Evolutionary conservation across 2,797 vertebrate genomes (phyloP).

Genomic region (Phyllotis vaccarum): DNA sequence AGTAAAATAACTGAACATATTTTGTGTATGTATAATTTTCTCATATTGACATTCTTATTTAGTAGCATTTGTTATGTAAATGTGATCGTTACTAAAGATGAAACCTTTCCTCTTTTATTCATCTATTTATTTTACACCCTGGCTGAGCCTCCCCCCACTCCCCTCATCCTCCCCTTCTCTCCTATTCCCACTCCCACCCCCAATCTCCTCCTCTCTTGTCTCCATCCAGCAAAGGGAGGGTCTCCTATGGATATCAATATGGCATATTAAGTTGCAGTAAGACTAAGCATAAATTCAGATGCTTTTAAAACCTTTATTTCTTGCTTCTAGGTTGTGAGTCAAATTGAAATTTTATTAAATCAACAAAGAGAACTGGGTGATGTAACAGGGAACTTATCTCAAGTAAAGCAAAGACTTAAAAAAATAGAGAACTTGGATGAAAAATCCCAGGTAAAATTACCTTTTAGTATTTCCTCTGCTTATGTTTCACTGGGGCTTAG

Average conservation of each 20-base stretch:
- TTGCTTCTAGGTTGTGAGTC: slow-evolving; percentile 90
- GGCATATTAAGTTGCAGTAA: background rate
- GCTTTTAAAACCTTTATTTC: slow-evolving; percentile 73
- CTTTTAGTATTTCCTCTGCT: background rate
- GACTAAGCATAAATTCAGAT: slow-evolving; percentile 26
- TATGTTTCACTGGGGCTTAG: background rate
- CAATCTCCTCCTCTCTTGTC: background rate
- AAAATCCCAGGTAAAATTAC: slow-evolving; percentile 91
- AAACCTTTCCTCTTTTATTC: background rate
- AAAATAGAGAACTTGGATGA: slow-evolving; percentile 91
- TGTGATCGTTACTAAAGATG: slow-evolving; percentile 15
- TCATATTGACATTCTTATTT: background rate
- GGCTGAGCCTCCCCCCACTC: background rate
- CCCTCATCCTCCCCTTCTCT: background rate
- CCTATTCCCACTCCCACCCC: background rate
- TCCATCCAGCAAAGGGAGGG: background rate
- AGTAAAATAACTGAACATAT: slow-evolving; percentile 42
- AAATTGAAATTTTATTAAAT: slow-evolving; percentile 90
- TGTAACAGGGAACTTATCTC: slow-evolving; percentile 89
- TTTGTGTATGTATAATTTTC: slow-evolving; percentile 14
- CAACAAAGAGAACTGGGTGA: slow-evolving; percentile 91
- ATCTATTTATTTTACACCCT: background rate
- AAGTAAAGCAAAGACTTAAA: slow-evolving; percentile 92
- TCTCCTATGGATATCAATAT: background rate
- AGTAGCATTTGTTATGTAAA: slow-evolving; percentile 23